Evolutionary conservation across 2,113 vertebrate genomes (phyloP).

Genomic region (Mola mola): DNA sequence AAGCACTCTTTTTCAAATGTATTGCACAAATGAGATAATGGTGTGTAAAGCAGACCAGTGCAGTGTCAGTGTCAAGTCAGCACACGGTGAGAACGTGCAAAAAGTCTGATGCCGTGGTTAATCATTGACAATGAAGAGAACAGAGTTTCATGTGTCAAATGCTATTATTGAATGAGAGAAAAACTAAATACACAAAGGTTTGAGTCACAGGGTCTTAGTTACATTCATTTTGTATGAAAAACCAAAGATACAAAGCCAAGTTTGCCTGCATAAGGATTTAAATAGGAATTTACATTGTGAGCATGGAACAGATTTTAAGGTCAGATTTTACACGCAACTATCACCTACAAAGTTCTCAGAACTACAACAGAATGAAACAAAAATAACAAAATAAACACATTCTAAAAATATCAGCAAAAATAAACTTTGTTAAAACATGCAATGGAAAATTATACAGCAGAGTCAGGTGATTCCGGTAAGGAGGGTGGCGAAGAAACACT

Average conservation of each 20-base stretch:
- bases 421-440: slow-evolving; percentile 11
- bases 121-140: slow-evolving; percentile 47
- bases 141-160: slow-evolving; percentile 28
- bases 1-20: neutral
- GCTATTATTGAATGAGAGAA: slow-evolving; percentile 9
- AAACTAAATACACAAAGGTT: slow-evolving; percentile 14
- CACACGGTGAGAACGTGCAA: slow-evolving; percentile 16
- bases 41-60: neutral
- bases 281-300: no score
- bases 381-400: no score
- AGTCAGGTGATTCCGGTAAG: slow-evolving; percentile 24
- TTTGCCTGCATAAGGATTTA: no score
- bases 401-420: neutral
- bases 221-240: neutral
- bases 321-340: neutral
- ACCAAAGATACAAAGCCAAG: no score
- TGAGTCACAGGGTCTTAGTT: slow-evolving; percentile 38
- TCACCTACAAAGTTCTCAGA: neutral
- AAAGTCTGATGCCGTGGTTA: slow-evolving; percentile 41
- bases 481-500: slow-evolving; percentile 1
- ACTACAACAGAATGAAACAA: neutral
- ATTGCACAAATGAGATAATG: neutral
- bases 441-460: neutral
- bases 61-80: neutral
- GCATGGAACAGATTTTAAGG: no score